phyloP scores from a whole-genome alignment of 2,888 invertebrate genomes.

The Acleris emargana region DNA sequence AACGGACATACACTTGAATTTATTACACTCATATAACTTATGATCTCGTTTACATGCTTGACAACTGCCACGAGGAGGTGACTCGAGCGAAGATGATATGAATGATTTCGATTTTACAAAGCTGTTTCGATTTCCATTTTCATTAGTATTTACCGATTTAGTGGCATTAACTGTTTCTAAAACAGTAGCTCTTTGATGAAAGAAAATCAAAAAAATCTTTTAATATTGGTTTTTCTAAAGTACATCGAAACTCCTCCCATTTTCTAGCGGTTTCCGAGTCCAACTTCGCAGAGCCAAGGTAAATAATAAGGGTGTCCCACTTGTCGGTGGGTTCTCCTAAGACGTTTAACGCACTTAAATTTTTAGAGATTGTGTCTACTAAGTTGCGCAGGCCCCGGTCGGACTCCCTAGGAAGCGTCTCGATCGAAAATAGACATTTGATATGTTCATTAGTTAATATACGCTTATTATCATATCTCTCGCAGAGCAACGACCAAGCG shows the following conservation, averaged over 20 bases:
- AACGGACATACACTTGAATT: constrained; percentile 7
- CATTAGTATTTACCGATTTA: background rate
- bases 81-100: background rate
- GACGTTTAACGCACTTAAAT: no score
- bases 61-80: constrained; percentile 6
- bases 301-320: no score
- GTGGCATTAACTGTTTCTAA: background rate
- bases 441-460: no score
- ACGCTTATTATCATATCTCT: no score
- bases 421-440: no score
- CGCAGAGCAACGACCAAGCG: no score
- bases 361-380: no score
- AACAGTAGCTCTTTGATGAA: constrained; percentile 1
- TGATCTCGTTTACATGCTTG: constrained; percentile 9
- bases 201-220: background rate
- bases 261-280: background rate
- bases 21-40: constrained; percentile 12
- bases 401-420: no score
- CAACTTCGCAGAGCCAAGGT: no score
- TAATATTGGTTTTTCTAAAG: background rate
- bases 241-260: constrained; percentile 1
- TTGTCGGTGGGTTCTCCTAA: no score
- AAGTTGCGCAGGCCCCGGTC: no score
- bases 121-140: background rate
- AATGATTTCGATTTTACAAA: constrained; percentile 6